These are phyloP conservation scores for Portevinia maculata DNA, from an alignment of 2,888 invertebrate genomes.

Conservation along the genomic window DNA sequence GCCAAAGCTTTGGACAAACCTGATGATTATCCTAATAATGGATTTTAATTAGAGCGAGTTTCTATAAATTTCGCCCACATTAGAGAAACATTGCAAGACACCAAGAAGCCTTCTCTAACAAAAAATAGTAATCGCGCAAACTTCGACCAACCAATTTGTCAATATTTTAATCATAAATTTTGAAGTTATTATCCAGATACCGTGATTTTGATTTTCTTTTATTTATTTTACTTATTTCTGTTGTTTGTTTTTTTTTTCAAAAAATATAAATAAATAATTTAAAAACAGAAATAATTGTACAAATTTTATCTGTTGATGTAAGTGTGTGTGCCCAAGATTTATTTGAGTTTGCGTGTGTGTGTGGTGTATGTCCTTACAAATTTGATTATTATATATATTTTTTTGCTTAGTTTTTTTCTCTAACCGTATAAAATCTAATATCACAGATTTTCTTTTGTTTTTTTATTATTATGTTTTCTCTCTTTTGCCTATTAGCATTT, in stretches of 20 bases:
- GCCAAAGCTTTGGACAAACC: no score
- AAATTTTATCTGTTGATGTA: slow-evolving; percentile 16
- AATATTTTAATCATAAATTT: slow-evolving; percentile 7
- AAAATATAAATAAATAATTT: slow-evolving; percentile 20
- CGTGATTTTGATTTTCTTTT: slow-evolving; percentile 40
- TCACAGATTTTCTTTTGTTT: slow-evolving; percentile 72
- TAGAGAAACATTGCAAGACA: no score
- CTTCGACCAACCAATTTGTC: slow-evolving; percentile 9
- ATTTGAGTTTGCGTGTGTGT: slow-evolving; percentile 40
- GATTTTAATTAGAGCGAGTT: no score
- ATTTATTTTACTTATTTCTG: neutral
- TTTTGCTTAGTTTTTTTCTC: slow-evolving; percentile 38
- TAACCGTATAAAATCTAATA: slow-evolving; percentile 73
- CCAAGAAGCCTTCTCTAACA: neutral
- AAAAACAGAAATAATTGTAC: slow-evolving; percentile 25
- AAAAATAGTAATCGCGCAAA: slow-evolving; percentile 10
- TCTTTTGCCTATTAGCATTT: slow-evolving; percentile 37
- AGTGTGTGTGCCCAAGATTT: slow-evolving; percentile 39
- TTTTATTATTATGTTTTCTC: slow-evolving; percentile 37
- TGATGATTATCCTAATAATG: no score
- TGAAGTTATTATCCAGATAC: slow-evolving; percentile 2
- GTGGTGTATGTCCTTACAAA: slow-evolving; percentile 54
- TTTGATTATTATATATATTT: slow-evolving; percentile 45
- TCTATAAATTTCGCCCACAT: no score
- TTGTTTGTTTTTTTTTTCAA: slow-evolving; percentile 7